These are phyloP conservation scores for Xerus rutilus DNA, from an alignment of 2,797 vertebrate species.

Conservation along the genomic window DNA sequence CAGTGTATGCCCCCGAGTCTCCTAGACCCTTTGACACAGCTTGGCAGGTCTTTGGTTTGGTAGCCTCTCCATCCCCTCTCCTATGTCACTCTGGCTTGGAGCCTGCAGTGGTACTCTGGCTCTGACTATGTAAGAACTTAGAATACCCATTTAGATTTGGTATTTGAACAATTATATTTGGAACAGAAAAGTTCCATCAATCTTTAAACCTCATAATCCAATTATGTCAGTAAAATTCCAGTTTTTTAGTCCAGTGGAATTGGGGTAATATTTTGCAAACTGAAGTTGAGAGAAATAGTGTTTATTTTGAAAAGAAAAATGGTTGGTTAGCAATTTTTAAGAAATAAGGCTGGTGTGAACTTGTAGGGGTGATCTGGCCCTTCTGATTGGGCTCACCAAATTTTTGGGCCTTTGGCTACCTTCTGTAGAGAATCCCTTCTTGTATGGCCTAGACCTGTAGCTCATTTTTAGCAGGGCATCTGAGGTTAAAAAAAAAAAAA, in stretches of 20 bases:
- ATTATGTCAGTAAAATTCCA: slow-evolving; percentile 85
- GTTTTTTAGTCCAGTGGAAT: slow-evolving; percentile 86
- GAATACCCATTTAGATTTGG: slow-evolving; percentile 76
- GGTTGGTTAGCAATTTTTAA: slow-evolving; percentile 85
- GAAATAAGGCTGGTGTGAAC: slow-evolving; percentile 75
- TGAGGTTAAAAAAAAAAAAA: slow-evolving; percentile 72
- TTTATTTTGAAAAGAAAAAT: slow-evolving; percentile 83
- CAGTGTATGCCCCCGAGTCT: not conserved
- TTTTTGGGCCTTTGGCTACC: slow-evolving; percentile 59
- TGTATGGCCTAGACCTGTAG: slow-evolving; percentile 59
- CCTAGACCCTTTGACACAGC: not conserved
- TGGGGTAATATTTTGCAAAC: slow-evolving; percentile 84
- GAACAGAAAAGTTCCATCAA: slow-evolving; percentile 85
- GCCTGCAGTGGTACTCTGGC: slow-evolving; percentile 43
- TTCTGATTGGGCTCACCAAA: slow-evolving; percentile 73
- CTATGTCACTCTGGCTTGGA: slow-evolving; percentile 34
- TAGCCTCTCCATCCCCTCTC: not conserved
- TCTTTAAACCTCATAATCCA: slow-evolving; percentile 85
- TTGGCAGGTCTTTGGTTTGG: not conserved
- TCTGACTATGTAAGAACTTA: slow-evolving; percentile 67
- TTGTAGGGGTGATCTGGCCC: slow-evolving; percentile 72
- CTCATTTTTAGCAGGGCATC: slow-evolving; percentile 71
- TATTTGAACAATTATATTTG: slow-evolving; percentile 82
- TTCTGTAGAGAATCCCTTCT: slow-evolving; percentile 67
- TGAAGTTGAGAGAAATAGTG: slow-evolving; percentile 80